Evolutionary conservation across 1,140 invertebrate genomes (phyloP).

Genomic region (Drosophila arawakana): DNA sequence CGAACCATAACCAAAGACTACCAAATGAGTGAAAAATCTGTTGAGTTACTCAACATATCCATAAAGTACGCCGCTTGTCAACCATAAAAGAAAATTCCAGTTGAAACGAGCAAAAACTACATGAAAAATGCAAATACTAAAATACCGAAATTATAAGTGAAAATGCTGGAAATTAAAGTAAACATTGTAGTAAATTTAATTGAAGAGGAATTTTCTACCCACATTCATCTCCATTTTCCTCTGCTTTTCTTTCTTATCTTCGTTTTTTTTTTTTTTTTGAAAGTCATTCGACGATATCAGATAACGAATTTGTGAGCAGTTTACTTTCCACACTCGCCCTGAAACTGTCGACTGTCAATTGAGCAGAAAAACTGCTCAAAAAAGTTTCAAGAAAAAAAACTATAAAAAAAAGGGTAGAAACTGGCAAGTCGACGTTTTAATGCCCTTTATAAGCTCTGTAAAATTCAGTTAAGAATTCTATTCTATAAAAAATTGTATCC

Average conservation of each 20-base stretch:
- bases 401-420: neutral
- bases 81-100: conserved; percentile 38
- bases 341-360: conserved; percentile 44
- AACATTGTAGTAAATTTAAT: conserved; percentile 30
- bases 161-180: conserved; percentile 4
- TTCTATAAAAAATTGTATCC: too few relatives aligned
- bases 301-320: neutral
- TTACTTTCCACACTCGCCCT: conserved; percentile 14
- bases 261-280: neutral
- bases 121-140: conserved; percentile 6
- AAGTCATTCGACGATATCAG: neutral
- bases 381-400: neutral
- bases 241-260: neutral
- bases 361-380: conserved; percentile 42
- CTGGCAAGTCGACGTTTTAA: neutral
- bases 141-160: neutral
- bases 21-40: conserved; percentile 7
- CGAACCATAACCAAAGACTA: neutral
- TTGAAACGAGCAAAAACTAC: neutral
- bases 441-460: neutral
- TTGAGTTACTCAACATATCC: conserved; percentile 25
- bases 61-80: conserved; percentile 70
- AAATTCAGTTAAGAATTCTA: too few relatives aligned
- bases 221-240: neutral
- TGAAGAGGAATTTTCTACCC: neutral